Evolutionary conservation across 2,797 vertebrate species (phyloP).

Genomic region (Trachurus trachurus): DNA sequence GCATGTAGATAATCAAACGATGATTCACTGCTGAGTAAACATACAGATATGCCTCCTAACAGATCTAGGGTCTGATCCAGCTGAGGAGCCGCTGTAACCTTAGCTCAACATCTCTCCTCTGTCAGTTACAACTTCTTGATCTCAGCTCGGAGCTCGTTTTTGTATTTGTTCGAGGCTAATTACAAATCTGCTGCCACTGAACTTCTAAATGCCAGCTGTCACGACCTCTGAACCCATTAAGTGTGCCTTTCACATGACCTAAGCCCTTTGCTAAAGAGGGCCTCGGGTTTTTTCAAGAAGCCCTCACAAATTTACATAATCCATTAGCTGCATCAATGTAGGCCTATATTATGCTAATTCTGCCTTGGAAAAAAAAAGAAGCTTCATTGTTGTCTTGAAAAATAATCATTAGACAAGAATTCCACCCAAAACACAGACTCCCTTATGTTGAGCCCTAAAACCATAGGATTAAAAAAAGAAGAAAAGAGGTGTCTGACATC

Average conservation of each 20-base stretch:
- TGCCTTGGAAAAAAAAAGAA: conserved; percentile 23
- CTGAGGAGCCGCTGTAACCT: conserved; percentile 26
- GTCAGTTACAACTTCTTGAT: conserved; percentile 59
- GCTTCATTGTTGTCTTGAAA: conserved; percentile 60
- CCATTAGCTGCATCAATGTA: conserved; percentile 80
- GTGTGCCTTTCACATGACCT: conserved; percentile 85
- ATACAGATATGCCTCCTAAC: neutral
- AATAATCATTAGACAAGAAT: conserved; percentile 44
- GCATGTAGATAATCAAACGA: neutral
- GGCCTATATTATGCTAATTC: conserved; percentile 73
- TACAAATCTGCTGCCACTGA: conserved; percentile 81
- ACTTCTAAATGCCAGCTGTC: conserved; percentile 83
- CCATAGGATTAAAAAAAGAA: too few species aligned
- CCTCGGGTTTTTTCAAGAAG: conserved; percentile 66
- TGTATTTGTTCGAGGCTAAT: conserved; percentile 81
- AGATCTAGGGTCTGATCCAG: neutral
- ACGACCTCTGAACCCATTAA: conserved; percentile 84
- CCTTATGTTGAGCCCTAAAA: conserved; percentile 4
- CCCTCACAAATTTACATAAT: conserved; percentile 73
- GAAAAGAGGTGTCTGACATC: conserved; percentile 7
- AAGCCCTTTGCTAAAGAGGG: conserved; percentile 76
- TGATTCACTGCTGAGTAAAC: conserved; percentile 24
- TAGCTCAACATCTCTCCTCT: conserved; percentile 34
- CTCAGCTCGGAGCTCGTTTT: conserved; percentile 54
- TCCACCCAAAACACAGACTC: conserved; percentile 16